Evolutionary conservation across 2,888 invertebrate species (phyloP).

Genomic region (Erebia ligea): DNA sequence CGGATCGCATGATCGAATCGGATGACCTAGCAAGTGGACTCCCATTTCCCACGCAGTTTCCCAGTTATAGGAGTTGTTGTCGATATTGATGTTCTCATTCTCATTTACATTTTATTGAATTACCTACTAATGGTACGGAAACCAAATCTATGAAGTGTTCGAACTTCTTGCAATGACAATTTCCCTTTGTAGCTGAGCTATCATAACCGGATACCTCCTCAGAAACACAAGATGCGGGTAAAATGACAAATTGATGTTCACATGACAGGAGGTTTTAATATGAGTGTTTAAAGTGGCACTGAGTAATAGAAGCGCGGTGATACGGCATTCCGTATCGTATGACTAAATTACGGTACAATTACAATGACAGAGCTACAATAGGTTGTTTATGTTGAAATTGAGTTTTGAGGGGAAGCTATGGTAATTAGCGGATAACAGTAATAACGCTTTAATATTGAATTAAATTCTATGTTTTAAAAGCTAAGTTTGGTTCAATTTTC

Average conservation of each 20-base stretch:
- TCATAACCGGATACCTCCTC: slow-evolving; percentile 8
- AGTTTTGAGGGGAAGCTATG: slow-evolving; percentile 10
- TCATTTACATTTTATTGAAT: too few species aligned
- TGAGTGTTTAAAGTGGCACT: slow-evolving; percentile 63
- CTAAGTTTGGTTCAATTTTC: neutral
- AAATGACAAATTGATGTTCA: slow-evolving; percentile 70
- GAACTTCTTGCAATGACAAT: too few species aligned
- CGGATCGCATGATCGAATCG: too few species aligned
- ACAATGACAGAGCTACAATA: slow-evolving; percentile 7
- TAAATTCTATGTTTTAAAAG: neutral
- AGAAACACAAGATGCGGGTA: slow-evolving; percentile 62
- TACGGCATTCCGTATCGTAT: slow-evolving; percentile 47
- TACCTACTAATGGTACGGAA: too few species aligned
- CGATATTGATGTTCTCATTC: too few species aligned
- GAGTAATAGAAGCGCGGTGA: slow-evolving; percentile 73
- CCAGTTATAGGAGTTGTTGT: too few species aligned
- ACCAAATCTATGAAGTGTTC: too few species aligned
- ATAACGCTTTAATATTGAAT: neutral
- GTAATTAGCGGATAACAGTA: slow-evolving; percentile 9
- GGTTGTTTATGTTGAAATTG: slow-evolving; percentile 13
- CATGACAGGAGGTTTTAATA: slow-evolving; percentile 60
- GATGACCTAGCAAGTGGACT: too few species aligned
- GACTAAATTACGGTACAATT: slow-evolving; percentile 27
- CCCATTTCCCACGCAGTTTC: too few species aligned
- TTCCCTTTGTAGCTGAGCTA: neutral